Evolutionary conservation across 2,888 invertebrate species (phyloP), one percentile per base, ranked within the genome.

Genomic region (Philopedon plagiatum): DNA sequence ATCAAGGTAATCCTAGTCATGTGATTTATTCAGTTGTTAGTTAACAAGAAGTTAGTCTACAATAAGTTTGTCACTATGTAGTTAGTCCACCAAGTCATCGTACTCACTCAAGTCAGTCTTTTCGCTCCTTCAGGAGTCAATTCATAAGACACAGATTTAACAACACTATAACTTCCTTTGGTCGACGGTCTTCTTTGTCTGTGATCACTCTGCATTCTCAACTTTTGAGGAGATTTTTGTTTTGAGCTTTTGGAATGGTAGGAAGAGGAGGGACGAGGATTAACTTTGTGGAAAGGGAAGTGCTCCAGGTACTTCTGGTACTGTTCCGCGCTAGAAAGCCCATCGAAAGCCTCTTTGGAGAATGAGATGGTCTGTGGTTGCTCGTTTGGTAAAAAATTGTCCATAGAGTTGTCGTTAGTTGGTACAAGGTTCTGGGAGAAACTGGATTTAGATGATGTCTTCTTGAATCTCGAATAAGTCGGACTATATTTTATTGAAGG

Each of bases 81-180:
- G 58, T 58, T 51, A n/a, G 61, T 56, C 32, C 32, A 64, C 39
- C 15, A 41, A 60, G 46, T 46, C 41, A 15, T 37, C 2, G 23
- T 70, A 71, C 69, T 69, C 67, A 69, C 73, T 74, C 71, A 77
- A 72, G 81, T 82, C 81, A 81, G 81, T 82, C 82, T 82, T 76
- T 81, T 80, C 54, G 82, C 82, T 79, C 83, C 82, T 65, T 81
- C 76, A 8, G 83, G 82, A 75, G 83, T 81, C 34, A 84, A 76
- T 78, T 84, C 78, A 62, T 80, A 83, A n/a, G 81, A 73, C 23
- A 83, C 67, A 8, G 84, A 83, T 75, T 79, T 81, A 64, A 83
- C 77, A 54, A 83, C 58, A 41, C 82, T 80, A 44, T 67, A 71
- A 58, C 73, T 68, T 8, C 67, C 65, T 21, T 72, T 72, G 1